Evolutionary conservation across 2,113 vertebrate species (phyloP).

Genomic region (Clinocottus analis): DNA sequence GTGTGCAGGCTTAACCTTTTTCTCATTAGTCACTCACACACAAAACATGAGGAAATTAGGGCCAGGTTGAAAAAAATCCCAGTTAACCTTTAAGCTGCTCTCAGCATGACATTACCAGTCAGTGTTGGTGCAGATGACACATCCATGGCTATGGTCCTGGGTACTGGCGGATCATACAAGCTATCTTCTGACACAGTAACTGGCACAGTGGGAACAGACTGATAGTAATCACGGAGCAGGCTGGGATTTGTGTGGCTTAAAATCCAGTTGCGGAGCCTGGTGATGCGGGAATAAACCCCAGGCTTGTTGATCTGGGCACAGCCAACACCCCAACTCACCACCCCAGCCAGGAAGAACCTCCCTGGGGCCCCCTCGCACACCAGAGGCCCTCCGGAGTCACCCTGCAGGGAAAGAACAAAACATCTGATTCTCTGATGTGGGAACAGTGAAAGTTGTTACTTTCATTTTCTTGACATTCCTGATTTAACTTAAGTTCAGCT

Average conservation of each 20-base stretch:
- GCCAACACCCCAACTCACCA: slow-evolving; percentile 96
- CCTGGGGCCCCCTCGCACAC: slow-evolving; percentile 92
- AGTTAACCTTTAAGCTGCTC: background rate
- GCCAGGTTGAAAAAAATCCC: background rate
- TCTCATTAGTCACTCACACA: background rate
- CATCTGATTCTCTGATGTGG: background rate
- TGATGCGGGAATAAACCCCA: slow-evolving; percentile 92
- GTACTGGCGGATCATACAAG: background rate
- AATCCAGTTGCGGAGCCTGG: slow-evolving; percentile 91
- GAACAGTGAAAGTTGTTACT: background rate
- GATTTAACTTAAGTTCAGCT: background rate
- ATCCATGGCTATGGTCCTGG: slow-evolving; percentile 10
- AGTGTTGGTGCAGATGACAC: background rate
- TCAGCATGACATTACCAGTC: slow-evolving; percentile 57
- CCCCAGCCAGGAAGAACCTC: slow-evolving; percentile 92
- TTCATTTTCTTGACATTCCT: background rate
- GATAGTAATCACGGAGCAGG: background rate
- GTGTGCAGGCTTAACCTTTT: background rate
- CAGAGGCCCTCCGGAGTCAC: slow-evolving; percentile 95
- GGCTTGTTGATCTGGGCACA: slow-evolving; percentile 92
- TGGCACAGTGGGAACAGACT: background rate
- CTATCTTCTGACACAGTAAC: slow-evolving; percentile 12
- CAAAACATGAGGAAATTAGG: background rate
- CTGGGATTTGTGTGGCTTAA: slow-evolving; percentile 71
- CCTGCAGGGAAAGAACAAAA: slow-evolving; percentile 80